Percentiles rank a stretch among this genome's conserved stretches.
These are phyloP conservation scores for Coregonus suidteri DNA, from an alignment of 2,797 vertebrate genomes.

Conservation along the genomic window DNA sequence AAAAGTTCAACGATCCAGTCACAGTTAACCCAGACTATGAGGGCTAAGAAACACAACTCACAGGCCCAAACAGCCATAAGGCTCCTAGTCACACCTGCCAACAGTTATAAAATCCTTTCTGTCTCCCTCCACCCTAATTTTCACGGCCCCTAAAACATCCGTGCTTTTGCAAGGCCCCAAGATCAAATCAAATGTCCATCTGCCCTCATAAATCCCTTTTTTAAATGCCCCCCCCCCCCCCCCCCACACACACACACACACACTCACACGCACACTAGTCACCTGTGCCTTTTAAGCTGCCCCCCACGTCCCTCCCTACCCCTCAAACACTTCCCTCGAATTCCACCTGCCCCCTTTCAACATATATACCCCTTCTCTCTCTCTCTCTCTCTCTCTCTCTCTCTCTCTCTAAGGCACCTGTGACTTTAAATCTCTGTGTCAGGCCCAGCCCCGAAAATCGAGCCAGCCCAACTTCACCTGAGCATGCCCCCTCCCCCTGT, in stretches of 20 bases:
- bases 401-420: slow-evolving; percentile 57
- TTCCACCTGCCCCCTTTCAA: slow-evolving; percentile 66
- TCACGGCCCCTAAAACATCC: not conserved
- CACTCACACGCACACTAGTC: too few species aligned
- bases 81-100: not conserved
- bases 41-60: not conserved
- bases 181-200: not conserved
- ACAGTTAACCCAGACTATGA: not conserved
- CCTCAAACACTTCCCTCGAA: slow-evolving; percentile 27
- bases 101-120: not conserved
- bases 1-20: not conserved
- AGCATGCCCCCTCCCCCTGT: slow-evolving; percentile 28
- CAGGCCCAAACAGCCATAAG: not conserved
- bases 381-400: slow-evolving; percentile 43
- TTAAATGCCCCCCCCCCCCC: not conserved
- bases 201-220: not conserved
- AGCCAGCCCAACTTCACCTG: slow-evolving; percentile 50
- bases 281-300: too few species aligned
- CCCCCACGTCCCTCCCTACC: not conserved
- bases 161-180: not conserved
- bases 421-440: slow-evolving; percentile 67
- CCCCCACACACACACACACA: not conserved
- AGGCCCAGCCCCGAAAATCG: slow-evolving; percentile 42
- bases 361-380: slow-evolving; percentile 37
- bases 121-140: not conserved